These are phyloP conservation scores for Rhizoglyphus robini DNA, from an alignment of 1,140 invertebrate species.

Conservation along the genomic window DNA sequence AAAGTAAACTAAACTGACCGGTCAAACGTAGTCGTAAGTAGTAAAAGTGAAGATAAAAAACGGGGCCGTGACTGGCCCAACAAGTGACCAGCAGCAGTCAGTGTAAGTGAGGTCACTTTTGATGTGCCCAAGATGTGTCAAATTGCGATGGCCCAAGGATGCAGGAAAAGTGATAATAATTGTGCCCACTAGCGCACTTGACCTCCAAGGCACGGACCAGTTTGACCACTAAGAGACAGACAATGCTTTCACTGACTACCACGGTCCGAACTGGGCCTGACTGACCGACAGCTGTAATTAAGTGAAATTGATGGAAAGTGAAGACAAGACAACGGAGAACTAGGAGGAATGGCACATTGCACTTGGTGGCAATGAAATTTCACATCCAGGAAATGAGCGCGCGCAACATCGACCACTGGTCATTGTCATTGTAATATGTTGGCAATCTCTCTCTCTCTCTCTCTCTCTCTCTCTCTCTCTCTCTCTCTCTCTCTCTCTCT, in stretches of 20 bases:
- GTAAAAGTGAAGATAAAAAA: too few species aligned
- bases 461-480: slow-evolving; percentile 12
- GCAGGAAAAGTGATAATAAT: too few species aligned
- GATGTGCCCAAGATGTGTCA: too few species aligned
- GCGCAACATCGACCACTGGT: not conserved
- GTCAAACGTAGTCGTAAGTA: too few species aligned
- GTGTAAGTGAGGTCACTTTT: too few species aligned
- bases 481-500: slow-evolving; percentile 18
- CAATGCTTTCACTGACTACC: not conserved
- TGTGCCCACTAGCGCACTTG: too few species aligned
- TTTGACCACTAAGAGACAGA: too few species aligned
- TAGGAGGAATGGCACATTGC: not conserved
- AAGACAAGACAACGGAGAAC: not conserved
- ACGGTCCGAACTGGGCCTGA: not conserved
- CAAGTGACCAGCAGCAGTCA: too few species aligned
- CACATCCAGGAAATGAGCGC: not conserved
- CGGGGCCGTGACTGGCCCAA: too few species aligned
- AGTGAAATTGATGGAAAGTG: not conserved
- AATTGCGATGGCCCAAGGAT: too few species aligned
- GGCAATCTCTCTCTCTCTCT: not conserved
- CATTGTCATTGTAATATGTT: not conserved
- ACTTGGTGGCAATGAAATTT: not conserved
- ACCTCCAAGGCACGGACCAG: too few species aligned
- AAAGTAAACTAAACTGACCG: not conserved
- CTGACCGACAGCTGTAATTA: not conserved